Conservation (phyloP, 2,888 invertebrate genomes). For the Pecten maximus region DNA sequence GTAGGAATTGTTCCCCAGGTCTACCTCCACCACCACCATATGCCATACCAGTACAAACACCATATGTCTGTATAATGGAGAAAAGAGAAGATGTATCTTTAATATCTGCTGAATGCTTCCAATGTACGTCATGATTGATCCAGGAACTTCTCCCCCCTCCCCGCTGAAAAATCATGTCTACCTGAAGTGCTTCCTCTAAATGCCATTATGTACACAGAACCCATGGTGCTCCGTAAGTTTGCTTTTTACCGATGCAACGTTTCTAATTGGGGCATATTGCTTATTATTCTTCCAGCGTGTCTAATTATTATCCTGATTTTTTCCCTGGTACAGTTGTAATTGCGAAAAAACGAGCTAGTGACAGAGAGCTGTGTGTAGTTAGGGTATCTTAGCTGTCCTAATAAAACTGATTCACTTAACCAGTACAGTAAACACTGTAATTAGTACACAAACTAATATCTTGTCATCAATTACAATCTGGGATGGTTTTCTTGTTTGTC, state of each 20-base stretch:
- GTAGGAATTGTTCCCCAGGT: background rate
- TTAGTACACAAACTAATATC: background rate
- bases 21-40: background rate
- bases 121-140: background rate
- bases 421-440: constrained; percentile 8
- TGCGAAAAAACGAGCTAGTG: background rate
- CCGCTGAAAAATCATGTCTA: background rate
- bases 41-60: background rate
- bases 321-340: background rate
- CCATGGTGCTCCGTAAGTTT: background rate
- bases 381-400: background rate
- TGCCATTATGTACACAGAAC: background rate
- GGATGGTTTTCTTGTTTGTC: background rate
- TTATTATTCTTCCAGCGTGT: background rate
- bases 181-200: background rate
- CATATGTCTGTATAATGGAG: background rate
- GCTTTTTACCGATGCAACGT: background rate
- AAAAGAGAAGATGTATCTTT: background rate
- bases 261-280: background rate
- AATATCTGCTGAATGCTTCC: background rate
- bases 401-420: background rate
- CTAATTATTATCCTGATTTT: background rate
- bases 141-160: background rate
- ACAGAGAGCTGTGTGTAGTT: background rate
- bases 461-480: background rate